Conservation (phyloP, 2,797 vertebrate species). For the Silurus aristotelis region DNA sequence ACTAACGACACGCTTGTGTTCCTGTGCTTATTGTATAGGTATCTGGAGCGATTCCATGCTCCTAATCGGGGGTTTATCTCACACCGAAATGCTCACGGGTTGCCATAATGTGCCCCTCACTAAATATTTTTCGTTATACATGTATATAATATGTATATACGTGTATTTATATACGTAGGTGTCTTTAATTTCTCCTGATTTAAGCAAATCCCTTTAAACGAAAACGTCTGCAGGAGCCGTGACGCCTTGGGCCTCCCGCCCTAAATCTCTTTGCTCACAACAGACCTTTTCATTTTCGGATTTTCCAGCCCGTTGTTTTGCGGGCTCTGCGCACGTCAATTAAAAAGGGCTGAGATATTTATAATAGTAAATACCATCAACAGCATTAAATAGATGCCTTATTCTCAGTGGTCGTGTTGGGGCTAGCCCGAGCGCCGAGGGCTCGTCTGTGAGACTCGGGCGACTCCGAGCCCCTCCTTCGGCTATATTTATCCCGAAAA, state of each 20-base stretch:
- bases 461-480: slow-evolving; percentile 8
- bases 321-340: slow-evolving; percentile 62
- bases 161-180: slow-evolving; percentile 52
- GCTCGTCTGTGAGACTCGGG: slow-evolving; percentile 46
- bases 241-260: slow-evolving; percentile 21
- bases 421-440: slow-evolving; percentile 31
- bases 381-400: slow-evolving; percentile 53
- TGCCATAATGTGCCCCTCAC: slow-evolving; percentile 59
- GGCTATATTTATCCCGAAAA: slow-evolving; percentile 65
- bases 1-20: slow-evolving; percentile 70
- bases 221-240: slow-evolving; percentile 31
- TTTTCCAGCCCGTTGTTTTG: slow-evolving; percentile 53
- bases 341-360: slow-evolving; percentile 69
- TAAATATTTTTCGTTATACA: too few relatives aligned
- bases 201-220: slow-evolving; percentile 46
- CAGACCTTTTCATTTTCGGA: slow-evolving; percentile 49
- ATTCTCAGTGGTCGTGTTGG: slow-evolving; percentile 32
- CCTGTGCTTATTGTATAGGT: slow-evolving; percentile 69
- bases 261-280: slow-evolving; percentile 23
- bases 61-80: slow-evolving; percentile 74
- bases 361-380: slow-evolving; percentile 60
- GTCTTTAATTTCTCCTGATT: slow-evolving; percentile 41
- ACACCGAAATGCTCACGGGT: slow-evolving; percentile 59
- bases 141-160: too few relatives aligned
- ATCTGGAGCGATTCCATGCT: slow-evolving; percentile 71